Evolutionary conservation across 2,888 invertebrate genomes (phyloP).

Genomic region (Margaritifera margaritifera): DNA sequence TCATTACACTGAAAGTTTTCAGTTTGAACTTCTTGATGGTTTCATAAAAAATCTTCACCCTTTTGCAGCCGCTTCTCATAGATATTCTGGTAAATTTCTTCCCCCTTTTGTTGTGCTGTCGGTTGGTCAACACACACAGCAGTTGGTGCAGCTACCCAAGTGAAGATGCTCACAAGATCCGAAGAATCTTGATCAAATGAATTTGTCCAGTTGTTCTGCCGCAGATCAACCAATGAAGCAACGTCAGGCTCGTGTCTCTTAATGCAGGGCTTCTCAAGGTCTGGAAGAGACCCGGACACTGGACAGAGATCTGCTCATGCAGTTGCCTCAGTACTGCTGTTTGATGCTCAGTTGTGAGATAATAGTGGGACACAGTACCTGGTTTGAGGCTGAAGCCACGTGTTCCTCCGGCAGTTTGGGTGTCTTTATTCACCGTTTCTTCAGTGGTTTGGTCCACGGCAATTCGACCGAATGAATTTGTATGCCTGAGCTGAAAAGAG

Average conservation of each 20-base stretch:
- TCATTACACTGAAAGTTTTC: constrained; percentile 30
- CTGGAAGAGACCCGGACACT: not conserved
- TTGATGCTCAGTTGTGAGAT: constrained; percentile 31
- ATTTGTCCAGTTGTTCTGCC: constrained; percentile 23
- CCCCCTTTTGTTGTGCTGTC: constrained; percentile 10
- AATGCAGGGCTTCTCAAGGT: constrained; percentile 4
- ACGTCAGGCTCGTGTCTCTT: constrained; percentile 7
- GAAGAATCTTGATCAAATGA: constrained; percentile 12
- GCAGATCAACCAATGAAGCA: constrained; percentile 7
- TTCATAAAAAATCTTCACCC: constrained; percentile 18
- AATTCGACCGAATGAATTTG: constrained; percentile 38
- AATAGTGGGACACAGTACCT: constrained; percentile 28
- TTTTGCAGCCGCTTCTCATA: constrained; percentile 1
- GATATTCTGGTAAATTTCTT: constrained; percentile 4
- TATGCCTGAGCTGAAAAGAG: constrained; percentile 26
- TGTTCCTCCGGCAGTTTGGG: constrained; percentile 36
- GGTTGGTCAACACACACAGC: constrained; percentile 14
- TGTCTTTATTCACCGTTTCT: constrained; percentile 35
- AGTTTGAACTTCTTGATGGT: constrained; percentile 26
- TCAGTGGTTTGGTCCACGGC: constrained; percentile 33
- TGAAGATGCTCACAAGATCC: constrained; percentile 20
- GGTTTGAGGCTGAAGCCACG: constrained; percentile 29
- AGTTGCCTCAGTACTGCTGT: constrained; percentile 10
- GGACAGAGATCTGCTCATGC: constrained; percentile 1
- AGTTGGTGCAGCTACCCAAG: constrained; percentile 3